phyloP scores from a whole-genome alignment of 2,888 invertebrate genomes.

The Caenorhabditis drosophilae region DNA sequence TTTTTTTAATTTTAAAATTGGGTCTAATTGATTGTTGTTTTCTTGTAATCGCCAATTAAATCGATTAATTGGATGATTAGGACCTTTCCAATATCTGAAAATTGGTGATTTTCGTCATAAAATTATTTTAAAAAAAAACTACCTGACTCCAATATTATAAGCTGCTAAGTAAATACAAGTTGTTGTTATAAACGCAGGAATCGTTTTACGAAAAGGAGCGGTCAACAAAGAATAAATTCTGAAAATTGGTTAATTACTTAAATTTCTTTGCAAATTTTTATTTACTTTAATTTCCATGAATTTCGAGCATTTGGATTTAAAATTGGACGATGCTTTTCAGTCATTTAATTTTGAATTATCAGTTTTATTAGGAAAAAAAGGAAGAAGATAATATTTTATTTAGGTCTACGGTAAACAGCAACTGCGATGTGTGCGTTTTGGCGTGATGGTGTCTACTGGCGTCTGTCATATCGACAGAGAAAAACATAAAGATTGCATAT shows the following conservation, averaged over 20 bases:
- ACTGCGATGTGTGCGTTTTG: conserved; percentile 7
- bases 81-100: conserved; percentile 36
- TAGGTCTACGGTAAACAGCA: conserved; percentile 9
- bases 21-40: conserved; percentile 17
- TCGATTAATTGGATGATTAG: conserved; percentile 26
- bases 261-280: neutral
- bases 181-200: conserved; percentile 19
- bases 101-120: neutral
- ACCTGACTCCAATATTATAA: conserved; percentile 33
- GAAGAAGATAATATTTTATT: neutral
- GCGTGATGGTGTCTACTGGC: conserved; percentile 15
- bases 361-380: neutral
- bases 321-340: conserved; percentile 6
- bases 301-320: conserved; percentile 28
- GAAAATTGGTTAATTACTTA: neutral
- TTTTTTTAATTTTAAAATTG: conserved; percentile 18
- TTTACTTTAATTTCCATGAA: conserved; percentile 28
- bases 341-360: neutral
- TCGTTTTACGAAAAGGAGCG: conserved; percentile 15
- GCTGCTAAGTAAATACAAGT: conserved; percentile 12
- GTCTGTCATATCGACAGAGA: too few species aligned
- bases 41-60: conserved; percentile 33
- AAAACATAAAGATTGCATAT: too few species aligned
- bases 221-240: conserved; percentile 21
- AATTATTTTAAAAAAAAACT: neutral